Percentiles rank a stretch among this genome's conserved stretches.
Evolutionary conservation across 2,888 invertebrate species (phyloP).

Genomic region (Chirona hameri): DNA sequence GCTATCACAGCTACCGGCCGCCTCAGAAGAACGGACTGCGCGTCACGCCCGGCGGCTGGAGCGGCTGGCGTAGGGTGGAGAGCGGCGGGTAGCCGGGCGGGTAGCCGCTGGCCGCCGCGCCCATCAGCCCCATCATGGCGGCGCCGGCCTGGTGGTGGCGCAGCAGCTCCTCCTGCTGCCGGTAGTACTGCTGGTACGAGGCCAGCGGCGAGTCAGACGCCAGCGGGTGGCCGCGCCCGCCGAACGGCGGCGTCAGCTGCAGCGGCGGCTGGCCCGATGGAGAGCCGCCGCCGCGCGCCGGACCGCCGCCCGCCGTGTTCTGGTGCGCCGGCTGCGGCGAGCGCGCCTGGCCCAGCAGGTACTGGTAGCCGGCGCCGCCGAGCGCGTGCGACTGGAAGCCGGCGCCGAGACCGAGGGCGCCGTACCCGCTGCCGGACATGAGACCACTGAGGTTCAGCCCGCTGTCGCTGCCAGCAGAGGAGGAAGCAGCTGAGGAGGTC

Average conservation of each 20-base stretch:
- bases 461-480: not conserved
- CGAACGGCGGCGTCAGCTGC: not conserved
- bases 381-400: constrained; percentile 22
- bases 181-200: constrained; percentile 8
- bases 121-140: not conserved
- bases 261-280: not conserved
- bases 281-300: not conserved
- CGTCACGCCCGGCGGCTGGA: constrained; percentile 22
- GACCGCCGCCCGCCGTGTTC: constrained; percentile 6
- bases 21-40: constrained; percentile 12
- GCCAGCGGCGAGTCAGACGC: not conserved
- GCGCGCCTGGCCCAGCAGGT: constrained; percentile 27
- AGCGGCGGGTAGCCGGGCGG: constrained; percentile 28
- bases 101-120: constrained; percentile 24
- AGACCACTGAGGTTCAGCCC: constrained; percentile 6
- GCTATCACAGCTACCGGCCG: not conserved
- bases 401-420: not conserved
- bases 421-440: not conserved
- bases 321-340: constrained; percentile 29
- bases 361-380: constrained; percentile 22
- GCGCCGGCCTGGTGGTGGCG: constrained; percentile 23
- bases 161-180: constrained; percentile 26
- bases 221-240: constrained; percentile 25
- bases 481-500: not conserved
- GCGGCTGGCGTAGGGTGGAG: not conserved